Evolutionary conservation across 2,888 invertebrate genomes (phyloP).

Genomic region (Neuroscelio doddi): DNA sequence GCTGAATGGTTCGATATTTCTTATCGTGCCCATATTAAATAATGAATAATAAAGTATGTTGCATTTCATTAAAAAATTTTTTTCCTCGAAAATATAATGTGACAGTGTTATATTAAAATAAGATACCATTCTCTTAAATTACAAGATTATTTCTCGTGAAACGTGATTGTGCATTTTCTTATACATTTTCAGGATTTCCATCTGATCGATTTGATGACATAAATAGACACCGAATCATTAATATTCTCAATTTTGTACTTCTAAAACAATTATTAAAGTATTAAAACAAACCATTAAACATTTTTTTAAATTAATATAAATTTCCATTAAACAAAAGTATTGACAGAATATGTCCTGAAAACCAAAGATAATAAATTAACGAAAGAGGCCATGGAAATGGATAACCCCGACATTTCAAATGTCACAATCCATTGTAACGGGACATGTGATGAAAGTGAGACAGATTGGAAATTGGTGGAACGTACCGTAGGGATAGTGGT

Average conservation of each 20-base stretch:
- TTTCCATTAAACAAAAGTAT: not conserved
- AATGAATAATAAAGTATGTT: too few relatives aligned
- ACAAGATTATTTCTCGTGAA: not conserved
- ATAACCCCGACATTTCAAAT: slow-evolving; percentile 24
- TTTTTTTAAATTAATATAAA: too few relatives aligned
- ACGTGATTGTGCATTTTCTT: slow-evolving; percentile 8
- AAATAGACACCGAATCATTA: not conserved
- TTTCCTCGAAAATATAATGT: too few relatives aligned
- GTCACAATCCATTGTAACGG: slow-evolving; percentile 16
- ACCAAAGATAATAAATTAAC: not conserved
- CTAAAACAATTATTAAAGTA: not conserved
- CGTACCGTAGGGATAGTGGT: slow-evolving; percentile 82
- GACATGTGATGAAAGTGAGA: slow-evolving; percentile 50
- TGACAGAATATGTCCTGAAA: not conserved
- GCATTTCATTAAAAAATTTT: too few relatives aligned
- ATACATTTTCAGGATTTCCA: not conserved
- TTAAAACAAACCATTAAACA: too few relatives aligned
- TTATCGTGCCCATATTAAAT: too few relatives aligned
- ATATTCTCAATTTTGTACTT: not conserved
- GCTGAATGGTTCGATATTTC: too few relatives aligned
- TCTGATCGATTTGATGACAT: not conserved
- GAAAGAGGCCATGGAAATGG: slow-evolving; percentile 6
- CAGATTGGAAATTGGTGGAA: slow-evolving; percentile 69
- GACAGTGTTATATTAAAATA: too few relatives aligned
- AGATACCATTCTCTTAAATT: not conserved